phyloP scores from a whole-genome alignment of 2,797 vertebrate species.

The Anguilla obscura region DNA sequence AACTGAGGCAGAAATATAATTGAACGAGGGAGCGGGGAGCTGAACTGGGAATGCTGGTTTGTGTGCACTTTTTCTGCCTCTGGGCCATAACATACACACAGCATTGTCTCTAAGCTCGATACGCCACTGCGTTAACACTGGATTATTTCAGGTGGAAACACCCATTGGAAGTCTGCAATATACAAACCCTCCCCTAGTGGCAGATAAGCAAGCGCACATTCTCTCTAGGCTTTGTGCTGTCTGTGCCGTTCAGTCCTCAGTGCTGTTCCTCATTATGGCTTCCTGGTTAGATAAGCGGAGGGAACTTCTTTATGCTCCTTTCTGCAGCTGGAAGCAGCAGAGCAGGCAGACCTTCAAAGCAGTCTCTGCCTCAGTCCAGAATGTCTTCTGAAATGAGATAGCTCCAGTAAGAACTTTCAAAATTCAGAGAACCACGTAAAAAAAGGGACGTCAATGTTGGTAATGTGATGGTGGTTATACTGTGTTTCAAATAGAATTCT shows the following conservation, averaged over 20 bases:
- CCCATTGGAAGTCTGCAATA: constrained; percentile 31
- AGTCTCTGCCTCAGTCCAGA: constrained; percentile 23
- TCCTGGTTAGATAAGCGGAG: constrained; percentile 29
- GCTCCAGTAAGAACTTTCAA: constrained; percentile 26
- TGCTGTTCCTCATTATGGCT: constrained; percentile 17
- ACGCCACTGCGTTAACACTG: constrained; percentile 29
- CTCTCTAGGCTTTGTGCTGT: constrained; percentile 21
- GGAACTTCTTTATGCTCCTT: constrained; percentile 22
- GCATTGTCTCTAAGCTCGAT: constrained; percentile 31
- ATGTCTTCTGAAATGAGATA: constrained; percentile 10
- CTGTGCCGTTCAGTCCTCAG: constrained; percentile 24
- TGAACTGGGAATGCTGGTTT: background rate
- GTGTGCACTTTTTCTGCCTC: background rate
- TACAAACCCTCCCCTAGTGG: constrained; percentile 25
- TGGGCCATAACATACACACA: constrained; percentile 16
- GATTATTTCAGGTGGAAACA: constrained; percentile 40
- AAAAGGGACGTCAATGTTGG: background rate
- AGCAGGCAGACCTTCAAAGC: constrained; percentile 19
- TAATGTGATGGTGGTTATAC: background rate
- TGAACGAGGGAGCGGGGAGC: constrained; percentile 31
- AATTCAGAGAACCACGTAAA: constrained; percentile 21
- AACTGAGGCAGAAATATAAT: constrained; percentile 40
- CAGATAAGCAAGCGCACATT: constrained; percentile 26
- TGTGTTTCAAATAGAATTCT: constrained; percentile 8
- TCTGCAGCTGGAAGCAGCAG: constrained; percentile 19